These are phyloP conservation scores for Neostethus bicornis DNA, from an alignment of 2,797 vertebrate genomes.

Conservation along the genomic window DNA sequence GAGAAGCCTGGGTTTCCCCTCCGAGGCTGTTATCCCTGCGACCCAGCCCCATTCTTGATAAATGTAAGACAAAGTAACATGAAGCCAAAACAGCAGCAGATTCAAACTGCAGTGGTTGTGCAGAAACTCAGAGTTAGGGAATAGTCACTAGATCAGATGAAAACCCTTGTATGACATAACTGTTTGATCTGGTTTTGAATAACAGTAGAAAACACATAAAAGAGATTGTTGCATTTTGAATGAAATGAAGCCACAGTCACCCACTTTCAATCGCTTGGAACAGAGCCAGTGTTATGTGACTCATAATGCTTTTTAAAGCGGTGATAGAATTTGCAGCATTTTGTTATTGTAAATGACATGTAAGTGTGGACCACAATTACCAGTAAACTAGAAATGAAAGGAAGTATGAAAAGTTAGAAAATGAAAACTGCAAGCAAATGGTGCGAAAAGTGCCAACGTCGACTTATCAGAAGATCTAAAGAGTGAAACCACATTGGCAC, in stretches of 20 bases:
- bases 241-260: neutral
- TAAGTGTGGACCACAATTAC: conserved; percentile 18
- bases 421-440: conserved; percentile 31
- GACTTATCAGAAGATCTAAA: conserved; percentile 47
- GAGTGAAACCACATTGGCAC: conserved; percentile 43
- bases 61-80: conserved; percentile 37
- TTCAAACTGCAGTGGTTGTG: conserved; percentile 12
- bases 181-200: neutral
- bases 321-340: conserved; percentile 22
- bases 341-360: conserved; percentile 18
- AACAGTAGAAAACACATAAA: neutral
- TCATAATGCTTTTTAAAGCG: conserved; percentile 10
- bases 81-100: conserved; percentile 8
- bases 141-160: conserved; percentile 16
- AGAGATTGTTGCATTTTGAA: neutral
- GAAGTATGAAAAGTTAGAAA: conserved; percentile 19
- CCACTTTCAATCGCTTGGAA: neutral
- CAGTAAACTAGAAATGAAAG: conserved; percentile 65
- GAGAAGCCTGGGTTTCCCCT: too few relatives aligned
- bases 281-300: conserved; percentile 15
- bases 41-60: too few relatives aligned
- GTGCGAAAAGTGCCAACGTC: too few relatives aligned
- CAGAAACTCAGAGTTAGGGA: conserved; percentile 3
- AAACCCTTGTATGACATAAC: neutral
- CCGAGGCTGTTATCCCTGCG: too few relatives aligned